These are phyloP conservation scores for Apodemia duryi DNA, from an alignment of 2,888 invertebrate species.

Conservation along the genomic window DNA sequence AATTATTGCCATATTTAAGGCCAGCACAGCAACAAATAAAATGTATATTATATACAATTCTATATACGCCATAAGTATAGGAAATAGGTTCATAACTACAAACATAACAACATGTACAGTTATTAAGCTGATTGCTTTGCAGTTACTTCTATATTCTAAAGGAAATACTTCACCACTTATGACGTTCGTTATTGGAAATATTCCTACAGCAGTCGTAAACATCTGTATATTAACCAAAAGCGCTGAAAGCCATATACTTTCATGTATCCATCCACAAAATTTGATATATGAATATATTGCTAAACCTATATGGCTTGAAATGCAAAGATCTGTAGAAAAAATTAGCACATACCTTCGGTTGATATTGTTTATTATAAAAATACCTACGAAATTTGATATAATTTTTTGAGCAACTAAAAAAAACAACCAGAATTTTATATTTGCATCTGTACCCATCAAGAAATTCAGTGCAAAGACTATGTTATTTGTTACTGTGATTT, in stretches of 20 bases:
- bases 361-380: conserved; percentile 77
- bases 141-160: conserved; percentile 77
- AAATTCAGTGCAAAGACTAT: conserved; percentile 73
- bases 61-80: conserved; percentile 63
- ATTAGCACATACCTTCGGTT: conserved; percentile 80
- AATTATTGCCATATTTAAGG: conserved; percentile 72
- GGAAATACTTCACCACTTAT: conserved; percentile 85
- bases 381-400: conserved; percentile 77
- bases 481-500: conserved; percentile 82
- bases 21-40: conserved; percentile 73
- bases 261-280: conserved; percentile 40
- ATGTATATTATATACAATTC: conserved; percentile 79
- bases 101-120: conserved; percentile 80
- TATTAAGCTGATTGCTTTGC: conserved; percentile 79
- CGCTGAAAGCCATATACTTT: conserved; percentile 63
- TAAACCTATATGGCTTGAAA: conserved; percentile 72
- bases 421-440: conserved; percentile 82
- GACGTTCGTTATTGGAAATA: conserved; percentile 83
- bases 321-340: conserved; percentile 77
- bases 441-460: conserved; percentile 75
- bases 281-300: conserved; percentile 57
- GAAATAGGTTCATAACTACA: conserved; percentile 69
- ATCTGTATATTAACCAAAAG: conserved; percentile 74
- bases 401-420: conserved; percentile 81
- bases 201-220: conserved; percentile 76